These are phyloP conservation scores for Stictonetta naevosa DNA, from an alignment of 2,113 vertebrate genomes.

Conservation along the genomic window DNA sequence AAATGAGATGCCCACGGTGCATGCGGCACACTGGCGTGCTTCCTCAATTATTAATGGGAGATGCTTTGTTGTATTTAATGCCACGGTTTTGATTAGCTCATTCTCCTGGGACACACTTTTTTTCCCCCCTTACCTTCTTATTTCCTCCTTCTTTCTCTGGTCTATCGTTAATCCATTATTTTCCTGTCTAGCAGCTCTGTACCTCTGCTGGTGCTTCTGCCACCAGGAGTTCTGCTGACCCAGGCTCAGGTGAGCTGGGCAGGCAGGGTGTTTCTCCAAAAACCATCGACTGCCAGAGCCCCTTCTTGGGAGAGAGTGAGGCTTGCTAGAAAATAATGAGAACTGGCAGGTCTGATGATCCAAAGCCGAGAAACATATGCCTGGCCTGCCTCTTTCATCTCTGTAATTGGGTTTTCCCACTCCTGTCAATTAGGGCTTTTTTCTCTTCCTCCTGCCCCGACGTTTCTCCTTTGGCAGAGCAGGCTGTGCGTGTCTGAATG, in stretches of 20 bases:
- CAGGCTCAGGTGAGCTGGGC: background rate
- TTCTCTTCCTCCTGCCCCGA: background rate
- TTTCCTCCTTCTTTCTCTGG: background rate
- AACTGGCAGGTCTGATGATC: slow-evolving; percentile 61
- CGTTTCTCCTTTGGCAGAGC: background rate
- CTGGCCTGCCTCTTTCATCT: slow-evolving; percentile 64
- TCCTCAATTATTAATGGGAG: slow-evolving; percentile 64
- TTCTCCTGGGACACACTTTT: background rate
- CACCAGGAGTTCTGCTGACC: background rate
- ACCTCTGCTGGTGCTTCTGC: background rate
- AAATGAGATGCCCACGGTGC: background rate
- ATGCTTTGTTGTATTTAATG: slow-evolving; percentile 67
- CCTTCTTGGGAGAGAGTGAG: slow-evolving; percentile 7
- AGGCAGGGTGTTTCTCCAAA: background rate
- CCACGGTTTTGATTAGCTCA: slow-evolving; percentile 13
- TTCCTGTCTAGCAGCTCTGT: background rate
- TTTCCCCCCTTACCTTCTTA: rapidly evolving
- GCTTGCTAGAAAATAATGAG: slow-evolving; percentile 59
- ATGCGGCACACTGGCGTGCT: background rate
- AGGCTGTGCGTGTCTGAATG: background rate
- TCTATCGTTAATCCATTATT: background rate
- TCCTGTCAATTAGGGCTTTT: slow-evolving; percentile 56
- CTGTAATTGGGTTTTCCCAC: slow-evolving; percentile 61
- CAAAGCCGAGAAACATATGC: slow-evolving; percentile 56
- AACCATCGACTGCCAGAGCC: background rate